Evolutionary conservation across 1,140 invertebrate species (phyloP).

Genomic region (Spodoptera frugiperda): DNA sequence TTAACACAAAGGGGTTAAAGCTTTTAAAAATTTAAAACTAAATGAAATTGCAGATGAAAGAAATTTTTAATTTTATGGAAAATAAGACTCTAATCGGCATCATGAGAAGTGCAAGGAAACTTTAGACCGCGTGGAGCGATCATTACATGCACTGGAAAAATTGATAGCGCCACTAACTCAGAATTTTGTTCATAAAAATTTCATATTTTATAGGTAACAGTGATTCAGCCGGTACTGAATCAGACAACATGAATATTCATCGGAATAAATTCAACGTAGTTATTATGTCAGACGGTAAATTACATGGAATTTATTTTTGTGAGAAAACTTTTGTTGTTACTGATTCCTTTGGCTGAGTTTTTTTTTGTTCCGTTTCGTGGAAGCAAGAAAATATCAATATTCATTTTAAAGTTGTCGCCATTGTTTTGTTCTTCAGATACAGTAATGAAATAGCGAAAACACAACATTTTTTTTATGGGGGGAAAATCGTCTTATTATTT

Average conservation of each 20-base stretch:
- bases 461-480: no score
- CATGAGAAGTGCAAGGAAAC: conserved; percentile 8
- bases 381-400: neutral
- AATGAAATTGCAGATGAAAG: neutral
- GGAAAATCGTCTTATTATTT: no score
- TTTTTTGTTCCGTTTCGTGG: neutral
- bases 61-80: neutral
- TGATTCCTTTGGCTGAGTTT: neutral
- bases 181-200: conserved; percentile 23
- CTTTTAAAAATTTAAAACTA: no score
- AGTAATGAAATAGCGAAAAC: no score
- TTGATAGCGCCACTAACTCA: conserved; percentile 30
- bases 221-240: conserved; percentile 38
- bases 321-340: conserved; percentile 28
- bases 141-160: conserved; percentile 16
- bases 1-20: no score
- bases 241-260: conserved; percentile 39
- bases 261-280: conserved; percentile 33
- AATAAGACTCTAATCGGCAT: neutral
- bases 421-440: neutral
- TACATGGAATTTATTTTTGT: conserved; percentile 37
- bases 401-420: neutral
- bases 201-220: conserved; percentile 35
- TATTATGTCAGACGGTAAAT: conserved; percentile 36
- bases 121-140: neutral